A percentile compares a stretch with the other conserved stretches of the same genome.
These are phyloP conservation scores for Ischnura elegans DNA, from an alignment of 2,888 invertebrate species.

Conservation along the genomic window DNA sequence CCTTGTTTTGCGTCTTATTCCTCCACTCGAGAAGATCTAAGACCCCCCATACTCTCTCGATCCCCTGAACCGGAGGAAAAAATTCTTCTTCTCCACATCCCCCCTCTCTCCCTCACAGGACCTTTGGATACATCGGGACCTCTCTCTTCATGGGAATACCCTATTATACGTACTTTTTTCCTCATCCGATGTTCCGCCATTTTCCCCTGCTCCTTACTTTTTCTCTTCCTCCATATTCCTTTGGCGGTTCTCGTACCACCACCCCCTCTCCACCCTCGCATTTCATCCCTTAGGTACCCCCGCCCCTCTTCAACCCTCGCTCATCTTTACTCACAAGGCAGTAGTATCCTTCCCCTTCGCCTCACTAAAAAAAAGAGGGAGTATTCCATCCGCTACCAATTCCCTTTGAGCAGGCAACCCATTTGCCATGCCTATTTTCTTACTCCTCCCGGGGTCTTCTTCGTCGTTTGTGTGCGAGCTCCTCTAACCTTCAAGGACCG, in stretches of 20 bases:
- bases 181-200: conserved; percentile 47
- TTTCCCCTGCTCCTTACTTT: not conserved
- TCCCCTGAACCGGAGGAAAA: not conserved
- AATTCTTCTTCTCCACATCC: not conserved
- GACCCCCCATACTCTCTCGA: not conserved
- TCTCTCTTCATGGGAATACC: not conserved
- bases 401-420: conserved; percentile 47
- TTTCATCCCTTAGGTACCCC: not conserved
- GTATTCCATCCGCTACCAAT: conserved; percentile 56
- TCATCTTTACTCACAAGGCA: not conserved
- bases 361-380: conserved; percentile 28
- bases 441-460: not conserved
- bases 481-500: not conserved
- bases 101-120: not conserved
- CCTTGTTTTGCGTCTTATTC: not conserved
- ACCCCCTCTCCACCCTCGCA: not conserved
- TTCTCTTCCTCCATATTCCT: conserved; percentile 71
- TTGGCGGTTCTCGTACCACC: conserved; percentile 69
- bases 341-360: not conserved
- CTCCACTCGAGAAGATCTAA: not conserved
- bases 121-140: not conserved
- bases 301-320: not conserved
- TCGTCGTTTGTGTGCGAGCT: conserved; percentile 1
- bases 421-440: conserved; percentile 29
- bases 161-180: conserved; percentile 17